Conservation (phyloP, 92 coral and sea anemone genomes). For the Umimayanthus chanpuru region DNA sequence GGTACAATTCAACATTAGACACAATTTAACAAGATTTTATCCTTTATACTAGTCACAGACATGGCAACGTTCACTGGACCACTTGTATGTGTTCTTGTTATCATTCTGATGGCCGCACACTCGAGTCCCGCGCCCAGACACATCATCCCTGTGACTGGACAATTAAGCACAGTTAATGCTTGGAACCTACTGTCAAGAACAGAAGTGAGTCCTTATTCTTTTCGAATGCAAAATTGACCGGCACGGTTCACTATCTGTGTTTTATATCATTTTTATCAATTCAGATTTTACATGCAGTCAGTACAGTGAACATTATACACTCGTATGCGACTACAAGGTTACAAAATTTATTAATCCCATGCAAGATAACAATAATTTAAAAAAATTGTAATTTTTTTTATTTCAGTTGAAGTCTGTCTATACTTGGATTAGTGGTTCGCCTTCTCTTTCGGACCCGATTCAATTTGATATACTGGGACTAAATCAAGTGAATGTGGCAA, state of each 20-base stretch:
- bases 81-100: constrained; percentile 2
- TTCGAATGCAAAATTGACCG: neutral
- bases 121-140: neutral
- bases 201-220: neutral
- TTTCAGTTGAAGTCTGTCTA: constrained; percentile 11
- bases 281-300: no score
- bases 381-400: neutral
- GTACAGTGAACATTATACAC: no score
- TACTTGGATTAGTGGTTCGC: constrained; percentile 9
- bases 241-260: neutral
- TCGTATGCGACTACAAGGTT: no score
- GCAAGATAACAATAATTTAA: neutral
- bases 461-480: constrained; percentile 20
- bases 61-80: constrained; percentile 5
- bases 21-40: neutral
- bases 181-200: neutral
- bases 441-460: neutral
- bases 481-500: constrained; percentile 4
- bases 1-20: neutral
- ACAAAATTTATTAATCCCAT: neutral
- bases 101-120: neutral
- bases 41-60: neutral
- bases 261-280: no score
- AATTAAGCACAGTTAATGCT: no score
- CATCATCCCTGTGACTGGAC: neutral